Evolutionary conservation across 2,888 invertebrate species (phyloP), one percentile per base, ranked within the genome.

Genomic region (Volucella zonaria): DNA sequence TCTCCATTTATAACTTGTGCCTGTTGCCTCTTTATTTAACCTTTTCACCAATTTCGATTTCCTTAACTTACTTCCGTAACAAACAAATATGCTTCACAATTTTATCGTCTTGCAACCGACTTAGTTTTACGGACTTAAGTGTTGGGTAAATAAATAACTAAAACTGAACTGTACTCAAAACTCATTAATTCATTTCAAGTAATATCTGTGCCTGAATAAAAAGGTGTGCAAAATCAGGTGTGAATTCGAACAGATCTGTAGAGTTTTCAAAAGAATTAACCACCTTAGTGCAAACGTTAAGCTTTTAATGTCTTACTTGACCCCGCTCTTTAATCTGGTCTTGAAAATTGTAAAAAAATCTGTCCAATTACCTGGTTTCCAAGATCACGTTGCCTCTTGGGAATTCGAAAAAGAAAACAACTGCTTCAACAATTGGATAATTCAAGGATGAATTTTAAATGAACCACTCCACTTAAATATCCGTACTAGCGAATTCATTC

Each of bases 381-480:
- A 75, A 75, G 49, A 66, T 51, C 75, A 59, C 45, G n/a, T 51
- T 42, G 14, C 51, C 75, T 47, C 64, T 66, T 56, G 56, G 51
- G 45, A 67, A 75, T 47, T 75, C 58, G 31, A 31, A 31, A 31
- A 43, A 66, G 31, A 75, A 56, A 58, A 58, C 58, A 51, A 68
- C 47, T 15, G 6, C 31, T 31, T 12, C 40, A 40, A 54, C 45
- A 68, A 62, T 62, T 70, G 23, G 23, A 56, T 62, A 77, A 70
- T 49, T 62, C 68, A 77, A 77, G 77, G 77, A 77, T 77, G 61
- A 70, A 54, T 47, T 49, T 54, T 52, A 77, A 67, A 62, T 61
- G 45, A 61, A 54, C 15, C 40, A n/a, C 43, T 52, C 11, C 43
- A 11, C 31, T 31, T 31, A 31, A 4, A 31, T 31, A 31, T 31